These are phyloP conservation scores for Myzus persicae DNA, from an alignment of 1,140 invertebrate genomes.

Conservation along the genomic window DNA sequence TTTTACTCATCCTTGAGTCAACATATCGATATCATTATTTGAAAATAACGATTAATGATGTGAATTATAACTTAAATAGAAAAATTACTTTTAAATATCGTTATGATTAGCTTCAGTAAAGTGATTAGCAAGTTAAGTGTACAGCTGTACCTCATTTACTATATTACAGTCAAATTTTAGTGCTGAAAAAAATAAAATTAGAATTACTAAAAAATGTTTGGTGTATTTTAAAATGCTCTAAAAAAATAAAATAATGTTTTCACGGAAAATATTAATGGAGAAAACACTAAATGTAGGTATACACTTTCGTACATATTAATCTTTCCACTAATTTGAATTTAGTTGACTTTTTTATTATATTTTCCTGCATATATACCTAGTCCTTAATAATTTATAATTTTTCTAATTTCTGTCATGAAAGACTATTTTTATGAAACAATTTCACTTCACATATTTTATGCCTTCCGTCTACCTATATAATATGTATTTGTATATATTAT, in stretches of 20 bases:
- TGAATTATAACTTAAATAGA: too few species aligned
- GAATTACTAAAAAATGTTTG: neutral
- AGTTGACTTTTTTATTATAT: slow-evolving; percentile 2
- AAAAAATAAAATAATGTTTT: neutral
- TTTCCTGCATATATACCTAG: neutral
- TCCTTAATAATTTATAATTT: neutral
- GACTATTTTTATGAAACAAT: neutral
- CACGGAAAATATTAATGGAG: neutral
- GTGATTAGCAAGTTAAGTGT: too few species aligned
- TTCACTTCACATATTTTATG: neutral
- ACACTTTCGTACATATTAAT: neutral
- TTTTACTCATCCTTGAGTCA: too few species aligned
- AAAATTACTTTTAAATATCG: too few species aligned
- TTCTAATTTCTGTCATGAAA: neutral
- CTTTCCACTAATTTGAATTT: neutral
- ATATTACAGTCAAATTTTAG: neutral
- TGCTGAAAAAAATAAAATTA: neutral
- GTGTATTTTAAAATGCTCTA: neutral
- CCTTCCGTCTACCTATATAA: neutral
- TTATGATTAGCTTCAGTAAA: too few species aligned
- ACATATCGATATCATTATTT: too few species aligned
- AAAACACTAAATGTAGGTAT: neutral
- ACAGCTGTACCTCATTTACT: neutral
- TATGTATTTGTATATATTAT: neutral
- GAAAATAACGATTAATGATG: too few species aligned